A percentile compares a stretch with the other conserved stretches of the same genome.
Conservation (phyloP, 2,888 invertebrate species). For the Nymphalis urticae region DNA sequence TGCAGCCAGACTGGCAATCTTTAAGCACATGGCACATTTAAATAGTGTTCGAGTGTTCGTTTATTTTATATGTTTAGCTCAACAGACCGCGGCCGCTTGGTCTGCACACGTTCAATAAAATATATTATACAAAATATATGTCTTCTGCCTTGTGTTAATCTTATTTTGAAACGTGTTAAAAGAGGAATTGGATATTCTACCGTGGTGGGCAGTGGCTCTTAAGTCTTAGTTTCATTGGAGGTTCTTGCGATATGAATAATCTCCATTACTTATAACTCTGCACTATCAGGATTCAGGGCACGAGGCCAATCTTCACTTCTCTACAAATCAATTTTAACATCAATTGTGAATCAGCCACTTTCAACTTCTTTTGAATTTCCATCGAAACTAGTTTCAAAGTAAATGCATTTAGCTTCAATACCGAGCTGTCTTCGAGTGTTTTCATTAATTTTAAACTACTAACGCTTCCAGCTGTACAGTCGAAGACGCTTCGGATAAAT, state of each 20-base stretch:
- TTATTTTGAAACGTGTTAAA: no score
- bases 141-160: no score
- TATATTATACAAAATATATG: no score
- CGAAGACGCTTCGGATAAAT: neutral
- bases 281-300: neutral
- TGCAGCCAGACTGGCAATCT: no score
- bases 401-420: conserved; percentile 15
- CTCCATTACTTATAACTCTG: neutral
- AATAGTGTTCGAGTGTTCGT: no score
- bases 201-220: no score
- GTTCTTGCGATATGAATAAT: neutral
- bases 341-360: conserved; percentile 8
- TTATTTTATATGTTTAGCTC: no score
- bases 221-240: neutral
- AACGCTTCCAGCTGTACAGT: neutral
- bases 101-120: no score
- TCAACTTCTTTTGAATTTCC: neutral
- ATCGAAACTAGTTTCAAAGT: conserved; percentile 13
- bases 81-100: no score
- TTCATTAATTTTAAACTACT: conserved; percentile 27
- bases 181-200: no score
- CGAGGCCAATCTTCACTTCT: neutral
- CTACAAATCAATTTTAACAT: conserved; percentile 1
- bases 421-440: conserved; percentile 20
- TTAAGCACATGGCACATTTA: no score